Conservation (phyloP, 2,888 invertebrate genomes). For the Philaethria dido region DNA sequence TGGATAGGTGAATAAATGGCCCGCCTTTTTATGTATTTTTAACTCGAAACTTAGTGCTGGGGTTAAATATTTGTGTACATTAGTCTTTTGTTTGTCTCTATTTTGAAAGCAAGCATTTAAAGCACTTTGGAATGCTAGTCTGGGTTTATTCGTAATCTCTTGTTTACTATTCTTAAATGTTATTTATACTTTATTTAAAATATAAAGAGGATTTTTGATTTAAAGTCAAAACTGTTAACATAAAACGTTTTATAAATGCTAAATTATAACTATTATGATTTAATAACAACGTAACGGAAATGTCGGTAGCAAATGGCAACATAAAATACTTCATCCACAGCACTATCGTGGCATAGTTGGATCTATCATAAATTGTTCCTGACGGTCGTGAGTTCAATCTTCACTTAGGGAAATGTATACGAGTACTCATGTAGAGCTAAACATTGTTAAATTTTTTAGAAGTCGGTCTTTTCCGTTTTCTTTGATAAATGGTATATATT, state of each 20-base stretch:
- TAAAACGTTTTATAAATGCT: neutral
- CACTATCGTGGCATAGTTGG: no score
- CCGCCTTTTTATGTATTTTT: conserved; percentile 25
- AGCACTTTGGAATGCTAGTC: conserved; percentile 14
- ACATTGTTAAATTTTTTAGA: no score
- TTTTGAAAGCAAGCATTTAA: conserved; percentile 17
- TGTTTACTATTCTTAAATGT: neutral
- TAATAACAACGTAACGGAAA: no score
- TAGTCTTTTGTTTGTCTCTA: conserved; percentile 20
- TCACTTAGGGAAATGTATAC: no score
- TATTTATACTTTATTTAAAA: neutral
- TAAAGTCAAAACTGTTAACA: neutral
- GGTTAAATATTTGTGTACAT: conserved; percentile 26
- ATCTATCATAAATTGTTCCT: no score
- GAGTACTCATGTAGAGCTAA: no score
- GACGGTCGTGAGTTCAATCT: no score
- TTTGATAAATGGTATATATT: no score
- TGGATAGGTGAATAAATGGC: conserved; percentile 21
- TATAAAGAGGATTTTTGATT: neutral
- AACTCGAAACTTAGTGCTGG: conserved; percentile 12
- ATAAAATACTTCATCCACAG: no score
- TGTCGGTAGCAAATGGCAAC: no score
- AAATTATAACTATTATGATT: no score
- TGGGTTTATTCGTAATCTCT: conserved; percentile 1
- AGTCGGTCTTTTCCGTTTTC: no score